Evolutionary conservation across 2,888 invertebrate genomes (phyloP).

Genomic region (Idaea dimidiata): DNA sequence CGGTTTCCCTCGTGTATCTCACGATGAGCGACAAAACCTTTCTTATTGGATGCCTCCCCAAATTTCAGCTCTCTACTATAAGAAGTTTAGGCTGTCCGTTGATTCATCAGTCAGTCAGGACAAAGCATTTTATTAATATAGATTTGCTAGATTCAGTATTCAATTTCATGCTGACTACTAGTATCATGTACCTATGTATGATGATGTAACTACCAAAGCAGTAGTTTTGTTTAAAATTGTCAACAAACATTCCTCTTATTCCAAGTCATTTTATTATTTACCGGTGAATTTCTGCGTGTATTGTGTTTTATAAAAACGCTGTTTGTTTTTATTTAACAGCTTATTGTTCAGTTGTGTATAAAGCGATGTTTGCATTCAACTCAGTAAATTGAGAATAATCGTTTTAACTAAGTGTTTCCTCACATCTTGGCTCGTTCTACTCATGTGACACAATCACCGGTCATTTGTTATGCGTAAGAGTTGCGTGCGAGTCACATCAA

Average conservation of each 20-base stretch:
- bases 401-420: conserved; percentile 41
- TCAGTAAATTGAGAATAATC: conserved; percentile 44
- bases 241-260: not conserved
- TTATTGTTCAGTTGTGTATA: conserved; percentile 28
- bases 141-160: too few relatives aligned
- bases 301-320: conserved; percentile 7
- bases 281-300: conserved; percentile 10
- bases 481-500: not conserved
- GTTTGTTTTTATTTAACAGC: conserved; percentile 22
- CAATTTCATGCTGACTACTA: too few relatives aligned
- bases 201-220: too few relatives aligned
- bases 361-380: conserved; percentile 38
- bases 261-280: not conserved
- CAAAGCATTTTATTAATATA: too few relatives aligned
- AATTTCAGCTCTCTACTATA: too few relatives aligned
- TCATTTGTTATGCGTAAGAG: conserved; percentile 6
- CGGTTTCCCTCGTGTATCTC: too few relatives aligned
- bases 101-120: too few relatives aligned
- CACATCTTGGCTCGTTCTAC: conserved; percentile 28
- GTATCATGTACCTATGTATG: too few relatives aligned
- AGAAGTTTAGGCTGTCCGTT: too few relatives aligned
- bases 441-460: conserved; percentile 25
- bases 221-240: not conserved
- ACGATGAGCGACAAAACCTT: too few relatives aligned
- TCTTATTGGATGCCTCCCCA: too few relatives aligned